Evolutionary conservation across 2,797 vertebrate species (phyloP).

Genomic region (Linurgus olivaceus): DNA sequence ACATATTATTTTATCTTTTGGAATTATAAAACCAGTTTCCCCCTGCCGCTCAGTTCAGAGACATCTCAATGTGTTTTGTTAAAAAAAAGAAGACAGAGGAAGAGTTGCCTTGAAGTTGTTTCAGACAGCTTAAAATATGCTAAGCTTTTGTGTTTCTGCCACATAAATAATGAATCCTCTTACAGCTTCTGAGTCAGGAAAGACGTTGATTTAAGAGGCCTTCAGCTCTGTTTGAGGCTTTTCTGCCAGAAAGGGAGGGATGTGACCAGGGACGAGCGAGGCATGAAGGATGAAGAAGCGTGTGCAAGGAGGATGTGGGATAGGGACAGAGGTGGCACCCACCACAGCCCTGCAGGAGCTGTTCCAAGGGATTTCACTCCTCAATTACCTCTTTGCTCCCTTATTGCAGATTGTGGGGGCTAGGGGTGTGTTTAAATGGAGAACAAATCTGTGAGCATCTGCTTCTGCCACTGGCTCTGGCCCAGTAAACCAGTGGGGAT

Average conservation of each 20-base stretch:
- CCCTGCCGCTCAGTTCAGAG: not conserved
- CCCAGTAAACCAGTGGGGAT: not conserved
- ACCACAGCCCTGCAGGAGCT: not conserved
- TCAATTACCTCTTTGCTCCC: not conserved
- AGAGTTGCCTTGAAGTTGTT: slow-evolving; percentile 53
- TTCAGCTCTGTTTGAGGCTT: slow-evolving; percentile 4
- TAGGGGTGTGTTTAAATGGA: not conserved
- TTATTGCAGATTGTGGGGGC: not conserved
- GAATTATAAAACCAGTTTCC: not conserved
- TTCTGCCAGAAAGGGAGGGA: not conserved
- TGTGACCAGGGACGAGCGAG: not conserved
- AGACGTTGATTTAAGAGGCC: slow-evolving; percentile 57
- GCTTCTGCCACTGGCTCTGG: not conserved
- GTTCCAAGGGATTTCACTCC: not conserved
- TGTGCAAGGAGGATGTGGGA: not conserved
- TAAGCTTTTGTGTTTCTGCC: slow-evolving; percentile 64
- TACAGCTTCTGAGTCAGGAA: slow-evolving; percentile 48
- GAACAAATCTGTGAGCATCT: not conserved
- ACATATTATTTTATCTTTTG: not conserved
- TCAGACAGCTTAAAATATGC: slow-evolving; percentile 65
- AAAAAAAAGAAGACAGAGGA: not conserved
- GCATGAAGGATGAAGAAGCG: not conserved
- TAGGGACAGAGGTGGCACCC: not conserved
- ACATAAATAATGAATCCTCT: slow-evolving; percentile 75
- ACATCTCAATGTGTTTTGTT: slow-evolving; percentile 1